Base-by-base conservation (phyloP, 37 sponge, comb jelly and placozoan genomes). In the Crambe crambe region DNA sequence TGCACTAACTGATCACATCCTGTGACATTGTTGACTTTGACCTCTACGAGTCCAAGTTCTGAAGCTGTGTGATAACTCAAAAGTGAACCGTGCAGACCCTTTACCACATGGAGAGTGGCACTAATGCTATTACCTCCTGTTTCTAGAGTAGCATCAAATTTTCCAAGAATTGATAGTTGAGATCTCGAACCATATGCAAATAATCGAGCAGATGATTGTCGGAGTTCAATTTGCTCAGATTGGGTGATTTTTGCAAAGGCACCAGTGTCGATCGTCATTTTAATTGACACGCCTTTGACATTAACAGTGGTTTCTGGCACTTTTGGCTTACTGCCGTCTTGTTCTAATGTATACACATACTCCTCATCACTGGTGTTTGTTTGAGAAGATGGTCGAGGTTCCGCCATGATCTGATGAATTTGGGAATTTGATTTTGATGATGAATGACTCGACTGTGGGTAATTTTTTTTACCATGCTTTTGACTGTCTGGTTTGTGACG, bases 281-380 rank as follows among this genome's bases (percentile, higher is more conserved):
- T n/a, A n/a, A n/a, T n/a, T n/a, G n/a, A n/a, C n/a, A n/a, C n/a
- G n/a, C n/a, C n/a, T n/a, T n/a, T n/a, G n/a, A n/a, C n/a, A n/a
- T n/a, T n/a, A n/a, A n/a, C n/a, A n/a, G n/a, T n/a, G 1, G n/a
- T n/a, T n/a, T n/a, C n/a, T n/a, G n/a, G n/a, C n/a, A n/a, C 30
- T 36, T 65, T 78, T 15, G 79, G 6, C 5, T 2, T 2, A 2
- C 54, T 51, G 9, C 15, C 15, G 15, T 51, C 75, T 25, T 56
- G 37, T 1, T 34, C 58, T 2, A 66, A 2, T 1, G 70, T 29
- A 66, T 80, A 67, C 26, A 42, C 32, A 27, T 68, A 80, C 39
- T 80, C 80, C 21, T 78, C 79, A 18, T 78, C 79, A n/a, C 68
- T 78, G n/a, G 47, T 78, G 20, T 17, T 36, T 2, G 38, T n/a